Percentiles rank a stretch among this genome's conserved stretches.
Conservation (phyloP, 2,113 vertebrate species). For the Chaetura pelagica region DNA sequence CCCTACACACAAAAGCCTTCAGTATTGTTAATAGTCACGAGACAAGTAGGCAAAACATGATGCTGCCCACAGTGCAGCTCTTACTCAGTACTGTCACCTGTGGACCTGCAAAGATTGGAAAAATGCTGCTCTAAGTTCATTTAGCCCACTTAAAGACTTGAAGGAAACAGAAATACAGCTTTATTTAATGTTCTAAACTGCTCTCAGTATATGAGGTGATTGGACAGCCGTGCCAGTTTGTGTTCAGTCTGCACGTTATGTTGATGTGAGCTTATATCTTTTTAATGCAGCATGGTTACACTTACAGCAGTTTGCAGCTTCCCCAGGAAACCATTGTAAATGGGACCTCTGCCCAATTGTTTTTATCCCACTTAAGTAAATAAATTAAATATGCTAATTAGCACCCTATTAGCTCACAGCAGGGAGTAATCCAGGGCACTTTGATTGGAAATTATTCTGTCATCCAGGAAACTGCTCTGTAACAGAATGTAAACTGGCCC, state of each 20-base stretch:
- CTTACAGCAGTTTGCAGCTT: constrained; percentile 71
- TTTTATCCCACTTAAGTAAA: constrained; percentile 83
- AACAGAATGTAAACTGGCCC: constrained; percentile 75
- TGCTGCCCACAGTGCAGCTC: background rate
- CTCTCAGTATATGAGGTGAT: constrained; percentile 12
- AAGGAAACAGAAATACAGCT: constrained; percentile 11
- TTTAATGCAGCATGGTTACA: constrained; percentile 48
- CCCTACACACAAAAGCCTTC: background rate
- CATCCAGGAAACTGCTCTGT: constrained; percentile 80
- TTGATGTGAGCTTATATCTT: constrained; percentile 58
- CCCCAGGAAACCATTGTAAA: constrained; percentile 79
- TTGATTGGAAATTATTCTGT: constrained; percentile 81
- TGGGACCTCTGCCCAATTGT: constrained; percentile 78
- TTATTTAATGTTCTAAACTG: constrained; percentile 63
- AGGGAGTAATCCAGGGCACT: constrained; percentile 82
- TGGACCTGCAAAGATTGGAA: background rate
- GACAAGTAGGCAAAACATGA: background rate
- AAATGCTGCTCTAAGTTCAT: background rate
- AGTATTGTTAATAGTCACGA: background rate
- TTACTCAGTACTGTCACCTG: background rate
- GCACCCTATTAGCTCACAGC: constrained; percentile 83
- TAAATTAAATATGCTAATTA: constrained; percentile 87
- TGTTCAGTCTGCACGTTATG: background rate
- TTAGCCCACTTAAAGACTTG: background rate
- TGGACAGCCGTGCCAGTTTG: constrained; percentile 24